phyloP scores from a whole-genome alignment of 2,888 invertebrate genomes.

The Alsophila aescularia region DNA sequence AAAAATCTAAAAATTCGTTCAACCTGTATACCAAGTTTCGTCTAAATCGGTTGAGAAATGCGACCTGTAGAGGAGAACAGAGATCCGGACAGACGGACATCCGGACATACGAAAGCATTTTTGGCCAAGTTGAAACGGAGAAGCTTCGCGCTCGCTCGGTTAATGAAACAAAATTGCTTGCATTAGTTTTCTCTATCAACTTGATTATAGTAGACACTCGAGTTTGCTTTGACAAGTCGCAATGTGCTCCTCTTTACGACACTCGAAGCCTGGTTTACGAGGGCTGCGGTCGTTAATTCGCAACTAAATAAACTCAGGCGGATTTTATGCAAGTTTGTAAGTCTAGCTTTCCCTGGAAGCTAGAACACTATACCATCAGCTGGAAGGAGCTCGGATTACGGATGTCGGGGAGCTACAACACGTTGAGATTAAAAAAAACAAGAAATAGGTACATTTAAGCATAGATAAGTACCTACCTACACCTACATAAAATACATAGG shows the following conservation, averaged over 20 bases:
- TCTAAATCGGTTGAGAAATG: no score
- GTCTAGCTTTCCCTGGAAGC: constrained; percentile 25
- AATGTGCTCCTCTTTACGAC: constrained; percentile 51
- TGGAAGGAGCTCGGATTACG: constrained; percentile 16
- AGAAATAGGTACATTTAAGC: no score
- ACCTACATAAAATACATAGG: no score
- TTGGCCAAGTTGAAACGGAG: background rate
- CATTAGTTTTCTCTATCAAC: constrained; percentile 24
- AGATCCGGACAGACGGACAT: no score
- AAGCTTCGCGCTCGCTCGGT: background rate
- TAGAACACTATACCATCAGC: constrained; percentile 20
- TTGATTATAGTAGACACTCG: constrained; percentile 30
- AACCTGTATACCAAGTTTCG: no score
- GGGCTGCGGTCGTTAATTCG: constrained; percentile 55
- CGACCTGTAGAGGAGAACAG: no score
- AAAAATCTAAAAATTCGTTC: no score
- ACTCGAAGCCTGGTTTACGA: constrained; percentile 50
- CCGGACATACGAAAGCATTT: no score
- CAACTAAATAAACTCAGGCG: constrained; percentile 49
- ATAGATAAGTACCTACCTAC: no score
- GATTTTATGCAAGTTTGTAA: constrained; percentile 53
- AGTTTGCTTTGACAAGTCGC: constrained; percentile 44
- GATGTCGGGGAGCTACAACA: constrained; percentile 1
- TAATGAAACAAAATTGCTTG: constrained; percentile 8
- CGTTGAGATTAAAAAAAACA: background rate